A percentile compares a stretch with the other conserved stretches of the same genome.
phyloP scores from a whole-genome alignment of 1,140 invertebrate genomes.

The Eupeodes corollae region DNA sequence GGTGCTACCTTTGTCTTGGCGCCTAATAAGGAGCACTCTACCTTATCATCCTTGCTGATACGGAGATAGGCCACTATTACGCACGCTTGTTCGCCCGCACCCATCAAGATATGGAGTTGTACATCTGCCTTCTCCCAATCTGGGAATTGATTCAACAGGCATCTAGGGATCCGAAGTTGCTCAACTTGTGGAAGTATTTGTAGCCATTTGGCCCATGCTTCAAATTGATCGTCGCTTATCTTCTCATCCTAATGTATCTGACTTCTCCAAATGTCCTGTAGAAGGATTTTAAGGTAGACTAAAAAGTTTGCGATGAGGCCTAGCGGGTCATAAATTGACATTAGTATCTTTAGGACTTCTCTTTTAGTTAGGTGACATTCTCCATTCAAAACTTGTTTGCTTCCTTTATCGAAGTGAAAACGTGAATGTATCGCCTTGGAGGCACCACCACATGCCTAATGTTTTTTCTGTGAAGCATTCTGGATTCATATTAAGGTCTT shows the following conservation, averaged over 20 bases:
- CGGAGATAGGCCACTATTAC: slow-evolving; percentile 3
- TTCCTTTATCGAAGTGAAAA: background rate
- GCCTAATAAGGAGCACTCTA: background rate
- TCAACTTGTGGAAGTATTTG: background rate
- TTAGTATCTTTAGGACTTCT: slow-evolving; percentile 15
- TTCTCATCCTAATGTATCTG: slow-evolving; percentile 10
- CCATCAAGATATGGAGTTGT: slow-evolving; percentile 2
- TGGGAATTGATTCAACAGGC: background rate
- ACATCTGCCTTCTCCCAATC: too few species aligned
- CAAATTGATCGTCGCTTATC: background rate
- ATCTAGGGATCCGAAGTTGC: background rate
- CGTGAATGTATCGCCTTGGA: background rate
- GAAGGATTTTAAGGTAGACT: slow-evolving; percentile 9
- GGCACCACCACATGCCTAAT: background rate
- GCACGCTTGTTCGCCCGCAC: too few species aligned
- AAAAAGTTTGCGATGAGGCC: slow-evolving; percentile 25
- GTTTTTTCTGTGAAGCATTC: too few species aligned
- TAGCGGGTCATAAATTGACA: slow-evolving; percentile 30
- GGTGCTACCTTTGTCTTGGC: too few species aligned
- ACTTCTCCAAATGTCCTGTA: slow-evolving; percentile 11
- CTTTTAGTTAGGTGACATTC: slow-evolving; percentile 15
- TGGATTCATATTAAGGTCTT: too few species aligned
- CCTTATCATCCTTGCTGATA: background rate
- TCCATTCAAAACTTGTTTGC: slow-evolving; percentile 1
- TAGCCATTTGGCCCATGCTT: slow-evolving; percentile 1